Evolutionary conservation across 2,797 vertebrate genomes (phyloP).

Genomic region (Micrastur ruficollis): DNA sequence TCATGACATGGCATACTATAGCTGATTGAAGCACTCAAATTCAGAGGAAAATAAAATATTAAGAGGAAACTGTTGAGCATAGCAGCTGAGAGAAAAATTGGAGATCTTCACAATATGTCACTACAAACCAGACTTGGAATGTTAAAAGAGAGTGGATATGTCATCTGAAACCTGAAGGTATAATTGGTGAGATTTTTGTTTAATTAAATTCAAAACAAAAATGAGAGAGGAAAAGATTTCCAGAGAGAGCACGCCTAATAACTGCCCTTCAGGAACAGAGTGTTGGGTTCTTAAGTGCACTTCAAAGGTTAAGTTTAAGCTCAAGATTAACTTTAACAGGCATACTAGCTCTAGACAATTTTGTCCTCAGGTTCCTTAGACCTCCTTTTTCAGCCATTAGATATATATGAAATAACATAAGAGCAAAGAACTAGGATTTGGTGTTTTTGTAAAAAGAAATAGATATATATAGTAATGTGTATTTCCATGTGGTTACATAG

Average conservation of each 20-base stretch:
- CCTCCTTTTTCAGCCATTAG: neutral
- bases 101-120: neutral
- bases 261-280: neutral
- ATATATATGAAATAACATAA: neutral
- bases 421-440: neutral
- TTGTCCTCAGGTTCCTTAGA: neutral
- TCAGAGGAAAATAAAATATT: neutral
- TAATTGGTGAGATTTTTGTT: neutral
- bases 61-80: neutral
- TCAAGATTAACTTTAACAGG: neutral
- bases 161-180: neutral
- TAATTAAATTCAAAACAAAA: neutral
- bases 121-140: neutral
- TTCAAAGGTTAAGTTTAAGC: neutral
- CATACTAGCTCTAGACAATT: neutral
- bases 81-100: neutral
- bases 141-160: neutral
- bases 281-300: neutral
- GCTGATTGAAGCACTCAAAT: neutral
- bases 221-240: neutral
- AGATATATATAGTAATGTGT: neutral
- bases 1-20: neutral
- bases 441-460: neutral
- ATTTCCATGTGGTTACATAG: neutral
- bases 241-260: neutral